Percentiles rank a stretch among this genome's conserved stretches.
These are phyloP conservation scores for Macrocentrus cingulum DNA, from an alignment of 1,140 invertebrate genomes.

Conservation along the genomic window DNA sequence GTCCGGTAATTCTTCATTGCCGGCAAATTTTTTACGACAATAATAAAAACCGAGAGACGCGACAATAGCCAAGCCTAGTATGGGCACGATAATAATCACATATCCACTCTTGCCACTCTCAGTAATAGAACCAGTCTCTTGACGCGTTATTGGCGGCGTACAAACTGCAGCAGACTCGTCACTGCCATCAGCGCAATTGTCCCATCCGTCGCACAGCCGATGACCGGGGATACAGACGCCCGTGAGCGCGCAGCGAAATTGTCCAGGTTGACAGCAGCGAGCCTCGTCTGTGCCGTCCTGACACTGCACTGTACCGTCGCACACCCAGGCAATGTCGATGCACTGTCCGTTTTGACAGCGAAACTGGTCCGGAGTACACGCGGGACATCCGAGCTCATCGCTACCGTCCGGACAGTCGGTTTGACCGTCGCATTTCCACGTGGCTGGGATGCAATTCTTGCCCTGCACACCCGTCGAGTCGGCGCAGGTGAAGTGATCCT, in stretches of 20 bases:
- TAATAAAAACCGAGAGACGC: constrained; percentile 55
- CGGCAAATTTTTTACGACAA: constrained; percentile 53
- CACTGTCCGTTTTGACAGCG: constrained; percentile 76
- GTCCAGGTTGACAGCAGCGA: constrained; percentile 60
- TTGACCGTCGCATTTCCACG: constrained; percentile 84
- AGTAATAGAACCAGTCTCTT: constrained; percentile 34
- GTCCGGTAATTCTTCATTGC: constrained; percentile 57
- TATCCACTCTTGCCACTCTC: constrained; percentile 59
- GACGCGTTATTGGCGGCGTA: constrained; percentile 43
- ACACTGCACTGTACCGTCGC: constrained; percentile 75
- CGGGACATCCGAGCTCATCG: constrained; percentile 75
- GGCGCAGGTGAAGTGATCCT: constrained; percentile 77
- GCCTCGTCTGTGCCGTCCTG: constrained; percentile 69
- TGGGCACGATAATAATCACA: constrained; percentile 48
- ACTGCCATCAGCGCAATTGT: constrained; percentile 73
- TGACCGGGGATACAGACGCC: constrained; percentile 64
- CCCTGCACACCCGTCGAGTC: constrained; percentile 48
- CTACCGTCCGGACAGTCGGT: constrained; percentile 81
- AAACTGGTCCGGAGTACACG: constrained; percentile 69
- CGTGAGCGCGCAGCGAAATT: constrained; percentile 68
- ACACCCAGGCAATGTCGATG: constrained; percentile 67
- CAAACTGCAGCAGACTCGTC: constrained; percentile 69
- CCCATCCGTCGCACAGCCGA: constrained; percentile 68
- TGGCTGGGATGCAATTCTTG: constrained; percentile 79
- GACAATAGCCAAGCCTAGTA: constrained; percentile 56